These are phyloP conservation scores for Ectemnius continuus DNA, from an alignment of 2,888 invertebrate species.

Conservation along the genomic window DNA sequence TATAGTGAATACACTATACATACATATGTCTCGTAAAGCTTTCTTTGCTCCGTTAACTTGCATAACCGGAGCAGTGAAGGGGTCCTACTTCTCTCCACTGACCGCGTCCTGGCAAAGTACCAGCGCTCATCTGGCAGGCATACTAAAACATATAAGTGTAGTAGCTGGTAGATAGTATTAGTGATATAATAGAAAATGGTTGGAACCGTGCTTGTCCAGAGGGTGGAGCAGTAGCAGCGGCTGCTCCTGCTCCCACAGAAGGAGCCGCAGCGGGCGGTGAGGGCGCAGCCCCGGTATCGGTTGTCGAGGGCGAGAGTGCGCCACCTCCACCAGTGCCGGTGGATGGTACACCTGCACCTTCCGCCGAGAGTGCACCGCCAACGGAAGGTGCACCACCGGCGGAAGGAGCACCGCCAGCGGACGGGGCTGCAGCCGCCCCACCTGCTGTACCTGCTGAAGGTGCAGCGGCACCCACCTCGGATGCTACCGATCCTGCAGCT, in stretches of 20 bases:
- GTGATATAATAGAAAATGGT: slow-evolving; percentile 1
- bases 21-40: too few relatives aligned
- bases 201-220: slow-evolving; percentile 41
- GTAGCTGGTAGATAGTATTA: too few relatives aligned
- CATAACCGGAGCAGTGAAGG: too few relatives aligned
- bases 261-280: slow-evolving; percentile 61
- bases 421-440: slow-evolving; percentile 55
- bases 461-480: slow-evolving; percentile 38
- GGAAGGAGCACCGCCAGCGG: slow-evolving; percentile 65
- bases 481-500: neutral
- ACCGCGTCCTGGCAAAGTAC: too few relatives aligned
- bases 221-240: slow-evolving; percentile 52
- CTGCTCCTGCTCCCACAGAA: slow-evolving; percentile 66
- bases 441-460: slow-evolving; percentile 60
- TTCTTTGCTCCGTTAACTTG: too few relatives aligned
- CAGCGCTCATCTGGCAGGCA: too few relatives aligned
- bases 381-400: slow-evolving; percentile 69
- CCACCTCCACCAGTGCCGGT: slow-evolving; percentile 64
- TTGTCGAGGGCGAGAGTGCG: slow-evolving; percentile 69
- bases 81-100: too few relatives aligned
- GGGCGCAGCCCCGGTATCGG: slow-evolving; percentile 57
- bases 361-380: slow-evolving; percentile 68
- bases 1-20: too few relatives aligned
- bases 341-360: slow-evolving; percentile 52
- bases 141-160: too few relatives aligned